A percentile compares a stretch with the other conserved stretches of the same genome.
phyloP scores from a whole-genome alignment of 1,140 invertebrate species.

The Cydia strobilella region DNA sequence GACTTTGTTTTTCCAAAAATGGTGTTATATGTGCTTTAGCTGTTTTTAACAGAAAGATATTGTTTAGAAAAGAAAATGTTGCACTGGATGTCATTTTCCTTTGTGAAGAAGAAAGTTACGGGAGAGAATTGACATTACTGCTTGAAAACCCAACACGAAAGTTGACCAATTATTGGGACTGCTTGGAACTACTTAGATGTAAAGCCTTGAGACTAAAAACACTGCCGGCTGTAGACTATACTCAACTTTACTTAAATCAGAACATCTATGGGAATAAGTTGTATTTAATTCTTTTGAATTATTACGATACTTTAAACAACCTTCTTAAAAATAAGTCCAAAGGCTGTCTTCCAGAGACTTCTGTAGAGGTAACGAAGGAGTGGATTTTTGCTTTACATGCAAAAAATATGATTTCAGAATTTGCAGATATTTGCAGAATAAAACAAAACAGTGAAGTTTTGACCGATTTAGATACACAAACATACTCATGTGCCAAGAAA shows the following conservation, averaged over 20 bases:
- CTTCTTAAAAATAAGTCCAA: slow-evolving; percentile 41
- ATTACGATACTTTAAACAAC: slow-evolving; percentile 51
- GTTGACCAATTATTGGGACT: slow-evolving; percentile 62
- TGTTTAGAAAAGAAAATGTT: slow-evolving; percentile 50
- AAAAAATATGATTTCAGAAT: slow-evolving; percentile 43
- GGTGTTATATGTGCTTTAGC: slow-evolving; percentile 46
- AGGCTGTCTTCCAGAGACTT: slow-evolving; percentile 51
- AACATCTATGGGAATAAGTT: slow-evolving; percentile 63
- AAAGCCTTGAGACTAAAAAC: slow-evolving; percentile 55
- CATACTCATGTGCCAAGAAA: slow-evolving; percentile 47
- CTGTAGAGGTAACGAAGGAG: slow-evolving; percentile 53
- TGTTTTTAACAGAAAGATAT: slow-evolving; percentile 50
- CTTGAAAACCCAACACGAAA: slow-evolving; percentile 55
- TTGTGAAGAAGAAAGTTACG: slow-evolving; percentile 37
- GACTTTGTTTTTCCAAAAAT: slow-evolving; percentile 53
- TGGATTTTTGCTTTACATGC: slow-evolving; percentile 57
- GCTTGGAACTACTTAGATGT: slow-evolving; percentile 58
- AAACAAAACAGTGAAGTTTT: slow-evolving; percentile 35
- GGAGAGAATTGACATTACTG: slow-evolving; percentile 44
- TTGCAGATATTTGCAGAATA: slow-evolving; percentile 45
- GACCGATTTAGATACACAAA: slow-evolving; percentile 47
- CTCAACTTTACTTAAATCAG: slow-evolving; percentile 47
- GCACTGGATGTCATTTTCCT: slow-evolving; percentile 53
- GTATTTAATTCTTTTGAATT: slow-evolving; percentile 53
- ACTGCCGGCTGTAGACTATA: slow-evolving; percentile 57